A percentile compares a stretch with the other conserved stretches of the same genome.
These are phyloP conservation scores for Sanderia malayensis DNA, from an alignment of 30 jellyfish, hydroid and myxozoan genomes.

Conservation along the genomic window DNA sequence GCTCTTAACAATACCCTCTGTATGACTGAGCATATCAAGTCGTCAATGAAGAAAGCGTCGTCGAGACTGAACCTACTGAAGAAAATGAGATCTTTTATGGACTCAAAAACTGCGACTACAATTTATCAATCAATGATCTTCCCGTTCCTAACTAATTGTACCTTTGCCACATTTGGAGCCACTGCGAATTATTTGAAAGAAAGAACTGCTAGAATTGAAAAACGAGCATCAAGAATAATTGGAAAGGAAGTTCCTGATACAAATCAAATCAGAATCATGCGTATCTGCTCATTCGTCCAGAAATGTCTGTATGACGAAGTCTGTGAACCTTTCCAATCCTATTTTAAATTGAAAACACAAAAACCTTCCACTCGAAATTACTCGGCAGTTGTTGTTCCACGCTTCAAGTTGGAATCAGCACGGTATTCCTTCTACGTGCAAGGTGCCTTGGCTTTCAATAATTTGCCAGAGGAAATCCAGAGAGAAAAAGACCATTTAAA, in stretches of 20 bases:
- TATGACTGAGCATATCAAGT: neutral
- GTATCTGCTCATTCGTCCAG: neutral
- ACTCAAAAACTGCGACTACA: slow-evolving; percentile 1
- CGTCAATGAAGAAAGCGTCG: neutral
- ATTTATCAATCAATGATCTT: neutral
- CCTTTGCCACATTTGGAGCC: slow-evolving; percentile 5
- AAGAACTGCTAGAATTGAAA: neutral
- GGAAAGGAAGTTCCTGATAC: neutral
- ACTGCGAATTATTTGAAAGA: neutral
- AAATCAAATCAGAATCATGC: neutral
- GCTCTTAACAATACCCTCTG: no score
- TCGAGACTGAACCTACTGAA: slow-evolving; percentile 12
- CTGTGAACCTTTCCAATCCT: neutral
- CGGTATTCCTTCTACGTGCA: neutral
- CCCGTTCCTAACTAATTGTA: no score
- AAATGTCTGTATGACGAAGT: no score
- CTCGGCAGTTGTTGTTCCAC: neutral
- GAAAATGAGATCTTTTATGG: slow-evolving; percentile 16
- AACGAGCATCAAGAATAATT: neutral
- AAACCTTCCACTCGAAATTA: neutral
- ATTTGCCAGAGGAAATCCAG: neutral
- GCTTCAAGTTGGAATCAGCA: neutral
- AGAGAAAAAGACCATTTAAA: neutral
- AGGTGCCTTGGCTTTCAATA: neutral
- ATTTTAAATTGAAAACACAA: neutral